Evolutionary conservation across 2,888 invertebrate genomes (phyloP), one percentile per base, ranked within the genome.

Genomic region (Troides oblongomaculatus): DNA sequence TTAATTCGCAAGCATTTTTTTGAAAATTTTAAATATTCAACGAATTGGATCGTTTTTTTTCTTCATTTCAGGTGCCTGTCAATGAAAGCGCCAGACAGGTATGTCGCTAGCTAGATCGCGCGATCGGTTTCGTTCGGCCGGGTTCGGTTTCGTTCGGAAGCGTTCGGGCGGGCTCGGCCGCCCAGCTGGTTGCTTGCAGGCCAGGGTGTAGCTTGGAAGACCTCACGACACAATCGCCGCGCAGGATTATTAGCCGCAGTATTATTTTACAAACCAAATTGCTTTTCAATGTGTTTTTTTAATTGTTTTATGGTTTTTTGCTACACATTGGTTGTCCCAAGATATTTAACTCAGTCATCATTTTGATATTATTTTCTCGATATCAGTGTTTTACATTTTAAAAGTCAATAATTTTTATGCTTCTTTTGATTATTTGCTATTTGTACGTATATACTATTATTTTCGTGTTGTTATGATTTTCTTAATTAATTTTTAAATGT

Each of bases 71-170:
- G 94, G 94, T 94, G 94, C 94, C 94, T 94, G 94, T 94, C 94
- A 93, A 94, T 94, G 94, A 94, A 94, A 94, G 95, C 94, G 94
- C 94, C 94, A 92, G 94, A 94, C 93, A 94, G 94, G 94, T 94
- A 94, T 94, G 92, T 92, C 88, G 84, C 90, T 90, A 89, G 84
- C 83, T 88, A 86, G 84, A 82, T 87, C 85, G 84, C 85, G 86
- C 89, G 84, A 87, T 90, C 87, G 85, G 84, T 91, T 86, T 86
- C 89, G 86, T 87, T 90, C 88, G 88, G 86, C 88, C 87, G 87
- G 82, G 84, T 87, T 89, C 87, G 88, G 88, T 88, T 83, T 79
- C 88, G 87, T 88, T 88, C 88, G 88, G 84, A 82, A 83, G 84
- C 85, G 88, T 84, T 85, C 88, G 87, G 83, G 84, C 85, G 84